Base-by-base conservation (phyloP, 2,797 vertebrate species). In the Knipowitschia caucasica region DNA sequence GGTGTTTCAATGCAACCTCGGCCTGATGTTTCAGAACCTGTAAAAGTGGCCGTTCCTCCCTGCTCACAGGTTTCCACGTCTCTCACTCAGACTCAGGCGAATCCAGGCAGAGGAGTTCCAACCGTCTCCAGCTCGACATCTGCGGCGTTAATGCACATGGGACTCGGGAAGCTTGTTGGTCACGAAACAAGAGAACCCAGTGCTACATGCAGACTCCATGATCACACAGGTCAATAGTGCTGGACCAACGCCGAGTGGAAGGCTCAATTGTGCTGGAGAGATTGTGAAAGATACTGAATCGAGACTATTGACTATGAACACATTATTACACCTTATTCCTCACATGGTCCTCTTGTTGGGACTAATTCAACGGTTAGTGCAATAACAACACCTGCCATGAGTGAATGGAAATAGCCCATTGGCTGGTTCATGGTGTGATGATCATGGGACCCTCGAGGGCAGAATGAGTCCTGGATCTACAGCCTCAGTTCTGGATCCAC, bases 231-330 rank as follows among this genome's bases (percentile, higher is more conserved):
- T 25, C 78, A 34, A 84, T 78, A 59, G 66, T 76, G 15, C 46
- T 83, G n/a, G n/a, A n/a, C n/a, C n/a, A n/a, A n/a, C n/a, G n/a
- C n/a, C n/a, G n/a, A n/a, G n/a, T n/a, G n/a, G n/a, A n/a, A n/a
- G n/a, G n/a, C n/a, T n/a, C n/a, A n/a, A n/a, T 1, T 87, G 89
- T 58, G 82, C 90, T 5, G 18, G 88, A 71, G 89, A 81, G 70
- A 74, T 83, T 59, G 50, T 82, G 52, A 68, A 67, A 71, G 88
- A n/a, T n/a, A n/a, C n/a, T n/a, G n/a, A n/a, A n/a, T n/a, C n/a
- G n/a, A n/a, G n/a, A n/a, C n/a, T n/a, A n/a, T n/a, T n/a, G n/a
- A n/a, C n/a, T n/a, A n/a, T n/a, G n/a, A n/a, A n/a, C n/a, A n/a
- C n/a, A n/a, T n/a, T n/a, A n/a, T n/a, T n/a, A n/a, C n/a, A n/a